phyloP scores from a whole-genome alignment of 2,113 vertebrate genomes.

The Todiramphus saurophagus region DNA sequence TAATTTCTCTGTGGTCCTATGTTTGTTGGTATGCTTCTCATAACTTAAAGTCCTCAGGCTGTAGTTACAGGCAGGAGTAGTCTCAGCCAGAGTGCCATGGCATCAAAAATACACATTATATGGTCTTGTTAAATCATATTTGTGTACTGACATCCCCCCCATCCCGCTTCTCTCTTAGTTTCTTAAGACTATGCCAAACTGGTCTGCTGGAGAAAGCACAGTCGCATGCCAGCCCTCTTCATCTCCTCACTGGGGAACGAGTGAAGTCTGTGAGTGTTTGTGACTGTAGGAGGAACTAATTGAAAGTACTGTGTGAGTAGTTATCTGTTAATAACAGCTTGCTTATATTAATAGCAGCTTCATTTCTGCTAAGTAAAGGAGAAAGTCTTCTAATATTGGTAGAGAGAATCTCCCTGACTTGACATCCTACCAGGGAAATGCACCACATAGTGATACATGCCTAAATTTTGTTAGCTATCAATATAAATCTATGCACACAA shows the following conservation, averaged over 20 bases:
- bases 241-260: not conserved
- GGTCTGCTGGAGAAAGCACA: not conserved
- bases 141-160: not conserved
- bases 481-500: not conserved
- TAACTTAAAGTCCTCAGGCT: not conserved
- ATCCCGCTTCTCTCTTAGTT: not conserved
- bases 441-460: not conserved
- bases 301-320: not conserved
- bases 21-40: not conserved
- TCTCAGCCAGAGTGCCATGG: not conserved
- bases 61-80: not conserved
- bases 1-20: not conserved
- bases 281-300: conserved; percentile 13
- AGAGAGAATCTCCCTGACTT: not conserved
- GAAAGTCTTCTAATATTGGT: not conserved
- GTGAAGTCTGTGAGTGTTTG: not conserved
- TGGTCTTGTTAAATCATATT: not conserved
- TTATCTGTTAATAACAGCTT: conserved; percentile 30
- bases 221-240: not conserved
- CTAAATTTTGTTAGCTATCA: not conserved
- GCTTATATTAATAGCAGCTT: conserved; percentile 18
- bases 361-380: conserved; percentile 18
- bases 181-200: not conserved
- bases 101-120: not conserved
- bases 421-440: not conserved